Evolutionary conservation across 2,113 vertebrate genomes (phyloP).

Genomic region (Chloropsis hardwickii): DNA sequence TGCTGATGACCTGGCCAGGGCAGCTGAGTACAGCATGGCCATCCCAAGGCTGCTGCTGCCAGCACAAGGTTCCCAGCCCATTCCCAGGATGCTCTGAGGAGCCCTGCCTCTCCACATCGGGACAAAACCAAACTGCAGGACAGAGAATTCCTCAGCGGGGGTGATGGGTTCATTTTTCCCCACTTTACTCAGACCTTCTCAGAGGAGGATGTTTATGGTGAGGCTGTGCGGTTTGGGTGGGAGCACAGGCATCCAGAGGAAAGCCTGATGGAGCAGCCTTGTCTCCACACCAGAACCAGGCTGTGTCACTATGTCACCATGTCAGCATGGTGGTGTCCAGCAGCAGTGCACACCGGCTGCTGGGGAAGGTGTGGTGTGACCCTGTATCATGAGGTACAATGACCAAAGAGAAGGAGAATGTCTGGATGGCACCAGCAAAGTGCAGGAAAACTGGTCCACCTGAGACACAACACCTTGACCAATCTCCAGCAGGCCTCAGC

Average conservation of each 20-base stretch:
- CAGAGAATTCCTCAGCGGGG: not conserved
- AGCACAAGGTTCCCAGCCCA: too few relatives aligned
- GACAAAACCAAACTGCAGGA: not conserved
- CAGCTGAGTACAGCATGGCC: not conserved
- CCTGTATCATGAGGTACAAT: not conserved
- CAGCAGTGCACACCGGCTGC: not conserved
- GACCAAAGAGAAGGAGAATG: not conserved
- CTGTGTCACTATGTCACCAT: not conserved
- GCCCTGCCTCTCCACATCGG: not conserved
- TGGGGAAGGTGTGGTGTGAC: not conserved
- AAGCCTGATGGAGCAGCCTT: not conserved
- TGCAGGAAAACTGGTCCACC: not conserved
- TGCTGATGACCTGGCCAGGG: not conserved
- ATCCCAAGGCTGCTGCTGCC: not conserved
- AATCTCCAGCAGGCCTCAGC: not conserved
- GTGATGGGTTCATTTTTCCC: not conserved
- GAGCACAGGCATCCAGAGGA: not conserved
- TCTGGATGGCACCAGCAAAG: not conserved
- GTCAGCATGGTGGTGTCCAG: not conserved
- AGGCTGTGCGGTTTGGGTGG: accelerated
- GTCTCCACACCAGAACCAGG: not conserved
- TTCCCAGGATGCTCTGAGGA: not conserved
- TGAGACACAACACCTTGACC: not conserved
- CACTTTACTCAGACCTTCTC: not conserved
- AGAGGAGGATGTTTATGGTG: not conserved